phyloP scores from a whole-genome alignment of 30 jellyfish, hydroid and myxozoan genomes.

The Aurelia aurita region DNA sequence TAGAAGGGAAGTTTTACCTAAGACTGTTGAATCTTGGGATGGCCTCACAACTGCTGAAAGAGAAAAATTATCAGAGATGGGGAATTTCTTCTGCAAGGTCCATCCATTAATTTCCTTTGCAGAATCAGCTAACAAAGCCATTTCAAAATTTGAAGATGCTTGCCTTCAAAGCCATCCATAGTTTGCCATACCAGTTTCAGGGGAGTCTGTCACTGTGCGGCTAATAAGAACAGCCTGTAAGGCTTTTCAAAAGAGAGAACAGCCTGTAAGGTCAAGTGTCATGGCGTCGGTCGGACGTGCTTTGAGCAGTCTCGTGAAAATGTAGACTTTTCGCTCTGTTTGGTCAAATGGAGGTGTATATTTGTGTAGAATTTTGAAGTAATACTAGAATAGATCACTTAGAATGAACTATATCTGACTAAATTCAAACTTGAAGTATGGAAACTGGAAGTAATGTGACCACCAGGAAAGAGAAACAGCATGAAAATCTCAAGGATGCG shows the following conservation, averaged over 20 bases:
- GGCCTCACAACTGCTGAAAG: constrained; percentile 9
- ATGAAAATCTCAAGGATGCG: too few relatives aligned
- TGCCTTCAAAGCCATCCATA: constrained; percentile 16
- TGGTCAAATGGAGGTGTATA: too few relatives aligned
- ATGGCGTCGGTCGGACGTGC: too few relatives aligned
- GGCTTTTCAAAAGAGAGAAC: constrained; percentile 11
- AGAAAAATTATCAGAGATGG: constrained; percentile 8
- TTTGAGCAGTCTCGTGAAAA: too few relatives aligned
- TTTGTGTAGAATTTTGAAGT: too few relatives aligned
- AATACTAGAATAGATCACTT: too few relatives aligned
- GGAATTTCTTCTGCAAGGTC: constrained; percentile 19
- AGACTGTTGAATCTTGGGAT: constrained; percentile 1
- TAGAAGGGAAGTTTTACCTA: constrained; percentile 10
- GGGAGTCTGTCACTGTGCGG: constrained; percentile 11
- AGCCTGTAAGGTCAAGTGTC: not conserved
- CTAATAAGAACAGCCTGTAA: constrained; percentile 17
- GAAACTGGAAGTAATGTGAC: too few relatives aligned
- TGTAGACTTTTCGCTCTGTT: too few relatives aligned
- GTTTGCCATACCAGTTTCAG: constrained; percentile 19
- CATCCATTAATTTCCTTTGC: constrained; percentile 12
- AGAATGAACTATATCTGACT: too few relatives aligned
- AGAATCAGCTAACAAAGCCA: not conserved
- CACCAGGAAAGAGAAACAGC: too few relatives aligned
- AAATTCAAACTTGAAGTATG: too few relatives aligned
- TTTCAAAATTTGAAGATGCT: not conserved